Conservation (phyloP, 2,797 vertebrate species). For the Xenops minutus region DNA sequence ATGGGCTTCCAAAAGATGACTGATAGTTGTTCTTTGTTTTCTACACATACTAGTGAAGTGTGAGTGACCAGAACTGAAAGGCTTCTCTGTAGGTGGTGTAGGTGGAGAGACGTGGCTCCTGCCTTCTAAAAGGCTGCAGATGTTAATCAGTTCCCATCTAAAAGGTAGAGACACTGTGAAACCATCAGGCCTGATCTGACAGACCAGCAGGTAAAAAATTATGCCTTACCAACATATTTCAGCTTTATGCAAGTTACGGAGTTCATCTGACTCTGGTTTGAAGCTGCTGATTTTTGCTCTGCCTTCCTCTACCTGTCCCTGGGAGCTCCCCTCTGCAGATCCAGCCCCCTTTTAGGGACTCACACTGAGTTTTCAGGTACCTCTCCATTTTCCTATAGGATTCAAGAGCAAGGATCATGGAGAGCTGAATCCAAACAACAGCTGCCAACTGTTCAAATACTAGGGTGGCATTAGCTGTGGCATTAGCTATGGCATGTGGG, state of each 20-base stretch:
- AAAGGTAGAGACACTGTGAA: background rate
- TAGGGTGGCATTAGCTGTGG: background rate
- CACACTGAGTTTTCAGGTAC: background rate
- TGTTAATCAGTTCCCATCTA: background rate
- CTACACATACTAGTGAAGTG: background rate
- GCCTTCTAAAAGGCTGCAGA: background rate
- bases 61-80: background rate
- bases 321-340: background rate
- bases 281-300: background rate
- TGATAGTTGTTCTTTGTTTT: background rate
- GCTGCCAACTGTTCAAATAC: background rate
- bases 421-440: background rate
- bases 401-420: background rate
- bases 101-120: background rate
- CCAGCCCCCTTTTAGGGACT: background rate
- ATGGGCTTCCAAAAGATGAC: background rate
- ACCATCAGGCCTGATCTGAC: background rate
- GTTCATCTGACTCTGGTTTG: background rate
- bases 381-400: background rate
- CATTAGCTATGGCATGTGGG: background rate
- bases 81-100: background rate
- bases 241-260: background rate
- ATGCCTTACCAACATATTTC: background rate
- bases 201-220: background rate
- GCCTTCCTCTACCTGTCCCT: background rate